phyloP scores from a whole-genome alignment of 1,140 invertebrate species.

The Drosophila biarmipes region DNA sequence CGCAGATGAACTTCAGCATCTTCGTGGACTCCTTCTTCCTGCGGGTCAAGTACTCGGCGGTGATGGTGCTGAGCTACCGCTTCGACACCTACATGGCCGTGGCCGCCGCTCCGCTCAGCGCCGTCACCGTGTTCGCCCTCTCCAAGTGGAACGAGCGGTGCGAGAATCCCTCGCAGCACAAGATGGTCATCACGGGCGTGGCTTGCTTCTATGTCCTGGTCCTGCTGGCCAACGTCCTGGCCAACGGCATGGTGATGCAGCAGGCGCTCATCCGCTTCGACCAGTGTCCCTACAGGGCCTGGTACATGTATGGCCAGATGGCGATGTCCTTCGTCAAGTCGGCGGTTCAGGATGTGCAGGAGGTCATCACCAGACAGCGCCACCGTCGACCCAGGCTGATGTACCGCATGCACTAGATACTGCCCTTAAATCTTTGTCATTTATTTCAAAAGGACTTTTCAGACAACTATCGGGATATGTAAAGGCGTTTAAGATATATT shows the following conservation, averaged over 20 bases:
- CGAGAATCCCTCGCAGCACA: constrained; percentile 1
- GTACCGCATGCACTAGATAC: constrained; percentile 14
- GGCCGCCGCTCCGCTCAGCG: constrained; percentile 24
- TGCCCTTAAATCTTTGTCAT: background rate
- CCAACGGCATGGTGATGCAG: constrained; percentile 34
- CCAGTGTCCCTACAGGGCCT: constrained; percentile 20
- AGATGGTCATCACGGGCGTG: constrained; percentile 10
- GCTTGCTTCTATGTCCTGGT: constrained; percentile 1
- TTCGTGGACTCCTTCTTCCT: constrained; percentile 30
- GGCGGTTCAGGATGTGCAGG: background rate
- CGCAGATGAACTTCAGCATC: constrained; percentile 37
- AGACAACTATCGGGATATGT: background rate
- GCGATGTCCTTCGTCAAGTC: constrained; percentile 14
- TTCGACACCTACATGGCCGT: constrained; percentile 24
- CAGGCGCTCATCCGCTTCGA: constrained; percentile 23
- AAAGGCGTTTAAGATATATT: too few species aligned
- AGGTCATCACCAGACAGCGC: background rate
- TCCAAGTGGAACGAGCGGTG: constrained; percentile 16
- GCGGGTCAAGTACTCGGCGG: constrained; percentile 3
- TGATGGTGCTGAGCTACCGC: constrained; percentile 24
- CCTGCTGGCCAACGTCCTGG: constrained; percentile 20
- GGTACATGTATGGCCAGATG: constrained; percentile 35
- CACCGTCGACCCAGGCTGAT: background rate
- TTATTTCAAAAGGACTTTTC: too few species aligned
- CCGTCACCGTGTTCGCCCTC: constrained; percentile 18